Evolutionary conservation across 2,113 vertebrate species (phyloP).

Genomic region (Uria lomvia): DNA sequence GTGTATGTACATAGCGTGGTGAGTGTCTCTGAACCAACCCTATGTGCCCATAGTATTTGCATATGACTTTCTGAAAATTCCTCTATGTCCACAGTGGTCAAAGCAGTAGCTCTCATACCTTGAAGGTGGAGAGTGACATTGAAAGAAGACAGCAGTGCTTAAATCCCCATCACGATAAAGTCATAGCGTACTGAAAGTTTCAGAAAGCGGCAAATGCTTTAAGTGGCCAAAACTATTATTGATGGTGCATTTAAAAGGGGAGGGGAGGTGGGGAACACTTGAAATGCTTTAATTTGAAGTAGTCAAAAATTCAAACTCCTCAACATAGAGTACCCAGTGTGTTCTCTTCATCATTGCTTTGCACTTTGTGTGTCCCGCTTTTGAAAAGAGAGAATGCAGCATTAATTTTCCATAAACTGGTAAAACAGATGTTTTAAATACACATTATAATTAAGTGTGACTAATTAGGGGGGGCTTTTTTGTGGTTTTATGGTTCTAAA

Average conservation of each 20-base stretch:
- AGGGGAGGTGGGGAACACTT: background rate
- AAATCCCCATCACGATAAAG: background rate
- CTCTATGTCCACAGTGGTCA: background rate
- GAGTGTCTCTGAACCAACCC: background rate
- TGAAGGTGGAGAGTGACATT: background rate
- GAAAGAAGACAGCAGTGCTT: background rate
- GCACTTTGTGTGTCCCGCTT: background rate
- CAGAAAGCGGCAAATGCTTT: background rate
- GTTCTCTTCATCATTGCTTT: background rate
- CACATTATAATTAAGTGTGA: background rate
- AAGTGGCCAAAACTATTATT: background rate
- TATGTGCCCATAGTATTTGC: background rate
- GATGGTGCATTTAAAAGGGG: background rate
- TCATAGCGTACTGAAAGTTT: background rate
- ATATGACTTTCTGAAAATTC: background rate
- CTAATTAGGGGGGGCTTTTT: background rate
- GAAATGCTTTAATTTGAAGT: background rate
- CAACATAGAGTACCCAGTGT: background rate
- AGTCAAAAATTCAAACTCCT: background rate
- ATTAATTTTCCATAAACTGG: background rate
- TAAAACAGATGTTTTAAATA: background rate
- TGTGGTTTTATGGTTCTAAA: background rate
- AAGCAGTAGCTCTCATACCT: background rate
- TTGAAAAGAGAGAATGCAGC: background rate
- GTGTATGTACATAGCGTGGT: background rate